Conservation (phyloP, 2,888 invertebrate species). For the Limenitis camilla region DNA sequence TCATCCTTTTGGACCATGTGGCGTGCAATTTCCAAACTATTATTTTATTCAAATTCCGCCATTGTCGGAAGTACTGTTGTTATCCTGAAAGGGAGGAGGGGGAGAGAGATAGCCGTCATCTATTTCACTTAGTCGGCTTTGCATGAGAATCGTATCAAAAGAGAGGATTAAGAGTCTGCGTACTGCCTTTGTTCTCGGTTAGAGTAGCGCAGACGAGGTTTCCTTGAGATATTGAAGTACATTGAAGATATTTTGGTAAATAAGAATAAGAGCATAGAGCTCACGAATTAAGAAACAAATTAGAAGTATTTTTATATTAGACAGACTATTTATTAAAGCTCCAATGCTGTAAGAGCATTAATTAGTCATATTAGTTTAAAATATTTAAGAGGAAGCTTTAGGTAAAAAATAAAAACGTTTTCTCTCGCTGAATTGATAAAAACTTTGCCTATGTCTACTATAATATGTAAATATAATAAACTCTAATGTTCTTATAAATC, state of each 20-base stretch:
- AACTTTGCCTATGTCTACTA: too few relatives aligned
- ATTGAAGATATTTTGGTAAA: not conserved
- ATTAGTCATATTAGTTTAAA: too few relatives aligned
- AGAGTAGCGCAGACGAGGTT: slow-evolving; percentile 5
- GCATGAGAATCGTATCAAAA: slow-evolving; percentile 22
- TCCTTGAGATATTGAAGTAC: not conserved
- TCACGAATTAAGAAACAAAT: too few relatives aligned
- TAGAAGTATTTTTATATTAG: too few relatives aligned
- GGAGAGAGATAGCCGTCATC: slow-evolving; percentile 25
- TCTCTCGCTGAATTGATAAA: too few relatives aligned
- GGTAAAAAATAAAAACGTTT: too few relatives aligned
- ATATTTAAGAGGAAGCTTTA: too few relatives aligned
- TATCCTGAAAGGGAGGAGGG: slow-evolving; percentile 32
- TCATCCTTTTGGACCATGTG: slow-evolving; percentile 36
- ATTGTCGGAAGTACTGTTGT: slow-evolving; percentile 37
- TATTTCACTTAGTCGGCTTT: slow-evolving; percentile 21
- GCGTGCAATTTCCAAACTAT: slow-evolving; percentile 50
- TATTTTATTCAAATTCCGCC: slow-evolving; percentile 60
- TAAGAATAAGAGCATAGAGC: too few relatives aligned
- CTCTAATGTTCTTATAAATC: too few relatives aligned
- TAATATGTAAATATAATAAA: too few relatives aligned
- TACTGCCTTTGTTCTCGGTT: not conserved
- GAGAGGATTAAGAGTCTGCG: slow-evolving; percentile 19
- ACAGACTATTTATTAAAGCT: too few relatives aligned
- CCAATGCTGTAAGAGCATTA: too few relatives aligned